Conservation (phyloP, 2,113 vertebrate genomes). For the Picathartes gymnocephalus region DNA sequence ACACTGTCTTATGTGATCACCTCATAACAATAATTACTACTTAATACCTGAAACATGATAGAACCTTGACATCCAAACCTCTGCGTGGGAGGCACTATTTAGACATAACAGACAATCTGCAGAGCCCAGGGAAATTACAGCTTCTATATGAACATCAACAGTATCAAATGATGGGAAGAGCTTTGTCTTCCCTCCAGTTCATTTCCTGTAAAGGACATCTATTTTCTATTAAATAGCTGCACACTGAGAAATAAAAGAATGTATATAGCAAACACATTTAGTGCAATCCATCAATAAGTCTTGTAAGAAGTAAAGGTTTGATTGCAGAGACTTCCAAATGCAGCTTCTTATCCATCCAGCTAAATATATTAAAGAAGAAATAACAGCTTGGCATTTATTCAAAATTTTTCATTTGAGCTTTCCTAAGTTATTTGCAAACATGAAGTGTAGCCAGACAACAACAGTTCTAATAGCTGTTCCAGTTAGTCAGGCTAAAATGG, state of each 20-base stretch:
- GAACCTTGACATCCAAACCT: conserved; percentile 2
- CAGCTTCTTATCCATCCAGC: background rate
- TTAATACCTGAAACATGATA: background rate
- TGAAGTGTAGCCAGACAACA: conserved; percentile 20
- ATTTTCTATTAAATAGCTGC: background rate
- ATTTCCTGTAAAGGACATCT: conserved; percentile 22
- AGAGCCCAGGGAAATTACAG: background rate
- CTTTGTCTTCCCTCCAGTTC: background rate
- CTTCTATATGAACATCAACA: background rate
- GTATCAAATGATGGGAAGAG: conserved; percentile 10
- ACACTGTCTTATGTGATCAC: background rate
- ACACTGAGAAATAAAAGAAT: background rate
- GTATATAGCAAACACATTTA: background rate
- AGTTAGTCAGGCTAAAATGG: conserved; percentile 14
- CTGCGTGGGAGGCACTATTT: background rate
- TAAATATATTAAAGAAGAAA: conserved; percentile 9
- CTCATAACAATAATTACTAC: background rate
- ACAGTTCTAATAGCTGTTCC: background rate
- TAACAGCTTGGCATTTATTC: conserved; percentile 4
- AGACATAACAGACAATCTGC: conserved; percentile 8
- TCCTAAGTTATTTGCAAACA: conserved; percentile 48
- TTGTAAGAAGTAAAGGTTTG: background rate
- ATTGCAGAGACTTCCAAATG: background rate
- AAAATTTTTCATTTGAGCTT: background rate
- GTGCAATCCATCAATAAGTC: background rate